Base-by-base conservation (phyloP, 2,888 invertebrate species). In the Nematopogon swammerdamellus region DNA sequence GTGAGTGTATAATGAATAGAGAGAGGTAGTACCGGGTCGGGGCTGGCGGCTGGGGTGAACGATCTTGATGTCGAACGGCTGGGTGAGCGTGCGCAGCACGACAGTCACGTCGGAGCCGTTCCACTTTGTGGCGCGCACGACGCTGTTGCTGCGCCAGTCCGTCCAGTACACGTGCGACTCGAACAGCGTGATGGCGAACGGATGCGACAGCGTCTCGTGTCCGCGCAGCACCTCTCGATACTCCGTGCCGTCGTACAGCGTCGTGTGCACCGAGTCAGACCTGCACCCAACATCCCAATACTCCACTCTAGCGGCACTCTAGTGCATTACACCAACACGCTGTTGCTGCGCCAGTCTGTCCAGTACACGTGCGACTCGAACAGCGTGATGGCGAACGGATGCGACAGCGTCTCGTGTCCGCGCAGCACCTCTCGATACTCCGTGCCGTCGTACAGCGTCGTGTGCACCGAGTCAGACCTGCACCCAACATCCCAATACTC, bases 281-380 rank as follows among this genome's bases (percentile, higher is more conserved):
- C 90, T 84, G 55, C 16, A 29, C 18, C 20, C 2, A 25, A 47
- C 17, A 45, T 25, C 4, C 11, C 18, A 43, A 17, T 6, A 43
- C 43, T 6, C 16, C 11, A 6, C 8, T 43, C 6, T 43, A 43
- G 4, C 5, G 43, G 43, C 4, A 43, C 6, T 17, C 16, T 43
- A 17, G 4, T 43, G 6, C 43, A 43, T 18, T 43, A 43, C 16
- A n/a, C n/a, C n/a, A n/a, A n/a, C n/a, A 96, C 90, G 53, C 91
- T 88, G 66, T 92, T 92, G 50, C 88, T 88, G 55, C 92, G 82
- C 96, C 96, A 95, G 74, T 96, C 95, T 0, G 94, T 95, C 94
- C 95, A 96, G 75, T 92, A 96, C 11, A 95, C 87, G 68, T 89
- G 87, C 62, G 88, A 87, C 64, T 91, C 94, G 75, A 89, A 94